Evolutionary conservation across 2,888 invertebrate species (phyloP), one percentile per base, ranked within the genome.

Genomic region (Desoria tigrina): DNA sequence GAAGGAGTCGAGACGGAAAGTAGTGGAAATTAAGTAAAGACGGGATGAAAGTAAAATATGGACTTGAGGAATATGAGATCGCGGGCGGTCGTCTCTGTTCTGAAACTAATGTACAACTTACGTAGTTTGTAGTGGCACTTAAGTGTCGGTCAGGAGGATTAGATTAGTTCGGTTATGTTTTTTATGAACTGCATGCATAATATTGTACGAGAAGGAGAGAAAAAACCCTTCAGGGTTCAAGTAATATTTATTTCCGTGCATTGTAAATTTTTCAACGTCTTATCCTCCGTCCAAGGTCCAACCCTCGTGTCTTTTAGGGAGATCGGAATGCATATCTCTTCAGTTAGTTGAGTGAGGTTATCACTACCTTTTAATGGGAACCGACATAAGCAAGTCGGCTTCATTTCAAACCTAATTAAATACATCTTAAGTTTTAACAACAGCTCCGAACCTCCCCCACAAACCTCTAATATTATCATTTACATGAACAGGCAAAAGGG

Each of bases 1-100:
- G 42, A 42, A 21, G n/a, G 42, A n/a, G 32, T 24, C 16, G 16
- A 51, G 51, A 51, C 21, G 6, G 49, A 23, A 11, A 28, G 55
- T 26, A 55, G 37, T 32, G 14, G 32, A 55, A 55, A 32, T 55
- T 55, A 32, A 55, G 55, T 55, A 55, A 55, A 55, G 55, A 55
- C 37, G 23, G n/a, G 57, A 42, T 42, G 42, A 37, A 57, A 42
- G 23, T 57, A 57, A 57, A 57, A 57, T 57, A 57, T 57, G 32
- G 39, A 57, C 57, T 39, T 57, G 37, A 51, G 49, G 39, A 63
- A 57, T 54, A 64, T 62, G 65, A 70, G 66, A 73, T 68, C 66
- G 67, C 73, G 73, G 73, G 73, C 73, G 73, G 73, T 73, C 73
- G 63, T 64, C 64, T 63, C 60, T 55, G 32, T 59, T 51, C 18